A percentile compares a stretch with the other conserved stretches of the same genome.
phyloP scores from a whole-genome alignment of 2,113 vertebrate species.

The Dasyurus viverrinus region DNA sequence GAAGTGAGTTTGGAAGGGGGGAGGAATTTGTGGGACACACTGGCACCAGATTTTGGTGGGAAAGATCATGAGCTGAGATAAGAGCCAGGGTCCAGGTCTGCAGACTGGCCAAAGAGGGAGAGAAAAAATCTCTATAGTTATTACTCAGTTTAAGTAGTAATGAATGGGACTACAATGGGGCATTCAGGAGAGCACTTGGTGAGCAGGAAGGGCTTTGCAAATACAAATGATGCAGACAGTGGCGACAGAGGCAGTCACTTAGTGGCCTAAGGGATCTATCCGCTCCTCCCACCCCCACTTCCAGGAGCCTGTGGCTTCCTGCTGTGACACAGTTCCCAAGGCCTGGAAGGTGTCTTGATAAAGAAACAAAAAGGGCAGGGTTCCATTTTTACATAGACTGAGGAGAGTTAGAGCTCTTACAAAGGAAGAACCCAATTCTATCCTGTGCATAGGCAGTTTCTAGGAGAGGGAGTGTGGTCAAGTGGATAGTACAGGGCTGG shows the following conservation, averaged over 20 bases:
- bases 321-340: background rate
- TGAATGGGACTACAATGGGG: conserved; percentile 82
- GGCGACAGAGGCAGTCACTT: conserved; percentile 28
- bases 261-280: conserved; percentile 55
- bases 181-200: conserved; percentile 82
- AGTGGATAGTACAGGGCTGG: background rate
- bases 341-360: conserved; percentile 1
- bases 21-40: conserved; percentile 83
- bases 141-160: conserved; percentile 83
- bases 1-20: conserved; percentile 69
- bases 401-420: background rate
- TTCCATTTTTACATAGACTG: background rate
- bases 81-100: conserved; percentile 85
- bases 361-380: conserved; percentile 12
- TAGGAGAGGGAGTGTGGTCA: background rate
- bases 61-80: conserved; percentile 89
- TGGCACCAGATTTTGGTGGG: conserved; percentile 91
- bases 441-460: background rate
- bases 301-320: background rate
- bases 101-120: conserved; percentile 77
- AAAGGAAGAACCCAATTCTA: background rate
- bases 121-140: conserved; percentile 83
- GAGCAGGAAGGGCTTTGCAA: conserved; percentile 85
- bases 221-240: conserved; percentile 55
- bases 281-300: conserved; percentile 39